phyloP scores from a whole-genome alignment of 2,113 vertebrate genomes.

The Sterna hirundo region DNA sequence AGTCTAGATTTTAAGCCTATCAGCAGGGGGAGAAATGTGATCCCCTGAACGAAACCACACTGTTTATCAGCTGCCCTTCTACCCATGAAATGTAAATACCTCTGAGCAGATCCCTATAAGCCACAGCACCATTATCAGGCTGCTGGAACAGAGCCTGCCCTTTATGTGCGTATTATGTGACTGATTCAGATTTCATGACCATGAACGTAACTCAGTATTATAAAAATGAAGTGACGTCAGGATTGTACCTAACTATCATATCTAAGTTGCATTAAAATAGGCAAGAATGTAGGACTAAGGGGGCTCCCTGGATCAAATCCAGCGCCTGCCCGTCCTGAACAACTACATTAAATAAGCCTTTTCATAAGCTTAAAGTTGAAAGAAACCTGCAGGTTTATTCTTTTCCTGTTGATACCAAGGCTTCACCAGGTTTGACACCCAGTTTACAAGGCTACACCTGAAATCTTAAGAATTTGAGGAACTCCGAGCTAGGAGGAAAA shows the following conservation, averaged over 20 bases:
- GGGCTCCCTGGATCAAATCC: neutral
- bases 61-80: neutral
- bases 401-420: neutral
- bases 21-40: neutral
- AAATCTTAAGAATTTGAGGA: neutral
- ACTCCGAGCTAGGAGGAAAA: neutral
- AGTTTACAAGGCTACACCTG: neutral
- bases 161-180: neutral
- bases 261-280: neutral
- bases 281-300: neutral
- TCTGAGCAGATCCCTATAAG: neutral
- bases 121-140: neutral
- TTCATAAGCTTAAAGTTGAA: neutral
- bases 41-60: neutral
- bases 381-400: neutral
- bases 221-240: neutral
- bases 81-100: neutral
- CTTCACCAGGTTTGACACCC: neutral
- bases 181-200: neutral
- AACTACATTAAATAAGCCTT: neutral
- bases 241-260: neutral
- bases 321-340: neutral
- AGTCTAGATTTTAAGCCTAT: neutral
- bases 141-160: neutral
- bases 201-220: neutral